Base-by-base conservation (phyloP, 1,140 invertebrate genomes). In the Lasioglossum baleicum region DNA sequence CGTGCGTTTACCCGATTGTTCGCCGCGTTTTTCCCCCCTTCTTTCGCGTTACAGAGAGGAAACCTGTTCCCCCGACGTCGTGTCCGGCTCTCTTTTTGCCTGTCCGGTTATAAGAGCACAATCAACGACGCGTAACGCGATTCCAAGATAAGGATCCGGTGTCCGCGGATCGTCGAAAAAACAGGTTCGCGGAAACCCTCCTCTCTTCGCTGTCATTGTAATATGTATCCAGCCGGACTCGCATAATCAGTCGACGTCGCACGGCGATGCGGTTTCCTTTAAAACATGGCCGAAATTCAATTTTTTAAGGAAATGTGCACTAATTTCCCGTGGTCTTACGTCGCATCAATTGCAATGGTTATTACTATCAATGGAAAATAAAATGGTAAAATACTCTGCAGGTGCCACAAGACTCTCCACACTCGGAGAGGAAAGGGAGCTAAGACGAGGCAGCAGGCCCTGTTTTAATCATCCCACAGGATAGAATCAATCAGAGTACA, bases 101-200 rank as follows among this genome's bases (percentile, higher is more conserved):
- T 82, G 60, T 66, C 31, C 69, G 31, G 65, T 51, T 61, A 53
- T 77, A 63, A 79, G 51, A 48, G 63, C 79, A 60, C 75, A 84
- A 82, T 84, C 83, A 84, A 78, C 83, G 83, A 78, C 61, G 83
- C 79, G 83, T 85, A 78, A 85, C 83, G 83, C 66, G 83, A 78
- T 85, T 78, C 65, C 74, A 60, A 81, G 83, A 85, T 84, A 85
- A 20, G 61, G 77, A 35, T 20, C 60, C 48, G 69, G 51, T 53
- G 61, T n/a, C 65, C 60, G 70, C 44, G 65, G 69, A 51, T 74
- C 66, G 58, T 13, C 66, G 70, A 72, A 83, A 71, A 83, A 75
- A 70, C 72, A 75, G 70, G 74, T 17, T 53, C 20, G 10, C 35
- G 26, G 75, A 56, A 66, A 48, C 10, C 44, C 44, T 53, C 51